Evolutionary conservation across 2,888 invertebrate genomes (phyloP), one percentile per base, ranked within the genome.

Genomic region (Fragum fragum): DNA sequence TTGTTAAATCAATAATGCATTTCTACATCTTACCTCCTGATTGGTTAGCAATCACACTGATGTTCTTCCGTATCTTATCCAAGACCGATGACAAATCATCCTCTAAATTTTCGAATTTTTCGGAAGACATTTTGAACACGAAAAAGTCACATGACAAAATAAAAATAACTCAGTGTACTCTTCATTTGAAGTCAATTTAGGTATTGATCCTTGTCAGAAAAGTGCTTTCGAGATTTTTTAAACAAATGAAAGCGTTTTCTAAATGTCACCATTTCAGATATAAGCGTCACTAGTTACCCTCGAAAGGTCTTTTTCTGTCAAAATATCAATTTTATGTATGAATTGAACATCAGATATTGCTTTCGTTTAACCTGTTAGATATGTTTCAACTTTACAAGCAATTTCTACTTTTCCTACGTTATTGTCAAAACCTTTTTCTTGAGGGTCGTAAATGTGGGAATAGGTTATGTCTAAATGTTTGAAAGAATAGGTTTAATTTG

Each of bases 31-130:
- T 61, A 91, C 91, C 89, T 91, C 94, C 84, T 90, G 91, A 81
- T 68, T 73, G 76, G 71, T 82, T 87, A 26, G 87, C 80, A 52
- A 92, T 78, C 53, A 72, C 68, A n/a, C 73, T 61, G 18, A 86
- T 57, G 79, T 87, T 88, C 18, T 88, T 79, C 68, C 87, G 89
- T 29, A 94, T 63, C 52, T 89, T 87, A 32, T 93, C 91, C 26
- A 92, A 83, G 18, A 92, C 59, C 23, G 87, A 68, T 47, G 88
- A 86, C 7, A 94, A 89, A 81, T 94, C 94, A 73, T 94, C 94
- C 87, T 94, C 93, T 23, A 94, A 79, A 66, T 91, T 90, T 86
- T 94, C 94, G 84, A 94, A 94, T 86, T 92, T 93, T 84, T 94
- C 93, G 1, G 94, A 94, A 55, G 94, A 94, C 93, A 93, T 87